Percentiles rank a stretch among this genome's conserved stretches.
phyloP scores from a whole-genome alignment of 2,888 invertebrate genomes.

The Aethes cnicana region DNA sequence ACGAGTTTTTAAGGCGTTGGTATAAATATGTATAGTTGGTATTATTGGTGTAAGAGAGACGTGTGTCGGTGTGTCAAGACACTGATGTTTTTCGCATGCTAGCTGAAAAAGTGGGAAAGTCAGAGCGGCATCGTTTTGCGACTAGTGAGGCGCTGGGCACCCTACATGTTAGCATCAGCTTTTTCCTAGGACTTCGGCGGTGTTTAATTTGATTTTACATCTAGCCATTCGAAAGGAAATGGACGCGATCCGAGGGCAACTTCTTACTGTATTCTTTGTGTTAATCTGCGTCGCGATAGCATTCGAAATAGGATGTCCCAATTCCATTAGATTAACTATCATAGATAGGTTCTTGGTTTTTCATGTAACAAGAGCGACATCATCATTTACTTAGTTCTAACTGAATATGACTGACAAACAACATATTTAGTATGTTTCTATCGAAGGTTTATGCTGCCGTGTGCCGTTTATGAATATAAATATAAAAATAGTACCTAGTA shows the following conservation, averaged over 20 bases:
- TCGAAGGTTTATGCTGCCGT: no score
- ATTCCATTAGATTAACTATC: conserved; percentile 4
- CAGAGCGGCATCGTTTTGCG: conserved; percentile 50
- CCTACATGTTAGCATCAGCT: conserved; percentile 4
- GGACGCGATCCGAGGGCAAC: neutral
- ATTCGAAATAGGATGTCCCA: conserved; percentile 15
- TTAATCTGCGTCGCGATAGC: neutral
- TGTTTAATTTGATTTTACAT: no score
- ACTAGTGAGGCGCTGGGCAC: conserved; percentile 31
- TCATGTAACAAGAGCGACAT: no score
- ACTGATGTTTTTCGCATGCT: conserved; percentile 38
- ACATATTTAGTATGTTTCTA: neutral
- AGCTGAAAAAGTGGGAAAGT: conserved; percentile 56
- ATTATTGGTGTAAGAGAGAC: conserved; percentile 37
- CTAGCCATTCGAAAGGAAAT: conserved; percentile 1
- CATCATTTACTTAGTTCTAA: no score
- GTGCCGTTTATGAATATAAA: no score
- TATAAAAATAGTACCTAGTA: no score
- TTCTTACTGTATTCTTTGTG: conserved; percentile 1
- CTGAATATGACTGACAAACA: no score
- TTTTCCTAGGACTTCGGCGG: neutral
- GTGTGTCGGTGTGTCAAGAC: no score
- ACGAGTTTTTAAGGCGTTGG: conserved; percentile 21
- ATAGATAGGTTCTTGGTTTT: neutral
- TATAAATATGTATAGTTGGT: conserved; percentile 34